These are phyloP conservation scores for Esox lucius DNA, from an alignment of 2,797 vertebrate genomes.

Conservation along the genomic window DNA sequence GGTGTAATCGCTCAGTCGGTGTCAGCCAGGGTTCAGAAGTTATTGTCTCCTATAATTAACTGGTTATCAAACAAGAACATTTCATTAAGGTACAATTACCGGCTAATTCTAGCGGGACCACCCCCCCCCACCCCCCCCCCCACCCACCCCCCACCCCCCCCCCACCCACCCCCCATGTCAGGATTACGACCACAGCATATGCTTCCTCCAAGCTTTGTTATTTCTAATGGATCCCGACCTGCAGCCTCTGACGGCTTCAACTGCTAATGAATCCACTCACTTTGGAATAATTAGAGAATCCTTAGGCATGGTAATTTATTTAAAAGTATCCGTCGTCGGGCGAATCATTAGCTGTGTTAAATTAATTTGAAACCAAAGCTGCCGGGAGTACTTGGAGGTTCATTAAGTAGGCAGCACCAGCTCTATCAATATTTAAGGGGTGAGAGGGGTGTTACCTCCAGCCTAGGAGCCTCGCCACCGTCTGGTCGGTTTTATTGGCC, in stretches of 20 bases:
- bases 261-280: conserved; percentile 87
- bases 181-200: conserved; percentile 81
- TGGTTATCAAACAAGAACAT: conserved; percentile 93
- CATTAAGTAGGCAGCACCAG: conserved; percentile 69
- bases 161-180: conserved; percentile 70
- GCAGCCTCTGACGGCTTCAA: conserved; percentile 79
- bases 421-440: conserved; percentile 79
- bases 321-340: conserved; percentile 82
- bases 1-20: conserved; percentile 73
- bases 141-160: too few relatives aligned
- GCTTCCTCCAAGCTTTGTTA: conserved; percentile 79
- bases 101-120: conserved; percentile 84
- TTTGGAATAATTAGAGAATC: conserved; percentile 88
- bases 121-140: neutral
- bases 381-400: conserved; percentile 81
- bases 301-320: conserved; percentile 87
- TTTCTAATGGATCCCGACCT: conserved; percentile 83
- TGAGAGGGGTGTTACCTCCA: conserved; percentile 59
- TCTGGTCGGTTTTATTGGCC: neutral
- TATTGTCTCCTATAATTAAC: conserved; percentile 93
- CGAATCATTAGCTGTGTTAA: conserved; percentile 86
- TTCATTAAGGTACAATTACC: conserved; percentile 91
- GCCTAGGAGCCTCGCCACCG: neutral
- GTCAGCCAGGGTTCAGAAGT: conserved; percentile 75
- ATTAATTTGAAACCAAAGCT: conserved; percentile 88